These are phyloP conservation scores for Molossus alvarezi DNA, from an alignment of 2,797 vertebrate species.

Conservation along the genomic window DNA sequence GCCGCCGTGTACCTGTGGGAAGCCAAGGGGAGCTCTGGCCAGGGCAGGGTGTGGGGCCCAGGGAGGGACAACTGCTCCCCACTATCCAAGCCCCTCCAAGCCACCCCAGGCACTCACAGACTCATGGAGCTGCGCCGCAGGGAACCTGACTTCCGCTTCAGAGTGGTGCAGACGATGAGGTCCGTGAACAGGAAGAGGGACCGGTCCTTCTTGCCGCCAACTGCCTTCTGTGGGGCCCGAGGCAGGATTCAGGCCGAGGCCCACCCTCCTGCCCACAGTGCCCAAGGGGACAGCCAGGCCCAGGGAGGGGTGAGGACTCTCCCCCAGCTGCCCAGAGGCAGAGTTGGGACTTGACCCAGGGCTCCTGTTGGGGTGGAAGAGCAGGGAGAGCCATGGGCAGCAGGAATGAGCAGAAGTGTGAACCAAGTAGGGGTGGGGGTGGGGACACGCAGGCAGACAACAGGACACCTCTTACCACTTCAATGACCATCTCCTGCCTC, in stretches of 20 bases:
- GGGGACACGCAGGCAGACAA: neutral
- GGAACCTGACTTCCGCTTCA: constrained; percentile 98
- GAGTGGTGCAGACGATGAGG: constrained; percentile 97
- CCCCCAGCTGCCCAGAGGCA: constrained; percentile 29
- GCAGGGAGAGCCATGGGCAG: neutral
- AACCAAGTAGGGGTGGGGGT: neutral
- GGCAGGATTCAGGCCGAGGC: constrained; percentile 59
- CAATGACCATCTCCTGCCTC: constrained; percentile 98
- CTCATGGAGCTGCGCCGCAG: constrained; percentile 99
- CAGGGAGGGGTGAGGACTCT: neutral
- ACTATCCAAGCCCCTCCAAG: neutral
- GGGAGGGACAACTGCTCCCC: neutral
- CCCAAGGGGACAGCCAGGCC: neutral
- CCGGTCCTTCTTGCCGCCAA: constrained; percentile 98
- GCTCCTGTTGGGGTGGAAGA: constrained; percentile 16
- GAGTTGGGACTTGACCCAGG: neutral
- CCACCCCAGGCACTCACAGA: constrained; percentile 91
- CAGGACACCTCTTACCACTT: constrained; percentile 93
- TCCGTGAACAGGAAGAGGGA: constrained; percentile 99
- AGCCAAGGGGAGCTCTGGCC: constrained; percentile 65
- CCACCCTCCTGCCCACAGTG: constrained; percentile 10
- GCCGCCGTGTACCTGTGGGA: constrained; percentile 95
- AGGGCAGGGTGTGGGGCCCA: constrained; percentile 6
- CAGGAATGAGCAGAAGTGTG: neutral
- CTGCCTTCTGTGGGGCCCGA: constrained; percentile 92